A percentile compares a stretch with the other conserved stretches of the same genome.
Conservation (phyloP, 2,797 vertebrate genomes). For the Pipistrellus pipistrellus region DNA sequence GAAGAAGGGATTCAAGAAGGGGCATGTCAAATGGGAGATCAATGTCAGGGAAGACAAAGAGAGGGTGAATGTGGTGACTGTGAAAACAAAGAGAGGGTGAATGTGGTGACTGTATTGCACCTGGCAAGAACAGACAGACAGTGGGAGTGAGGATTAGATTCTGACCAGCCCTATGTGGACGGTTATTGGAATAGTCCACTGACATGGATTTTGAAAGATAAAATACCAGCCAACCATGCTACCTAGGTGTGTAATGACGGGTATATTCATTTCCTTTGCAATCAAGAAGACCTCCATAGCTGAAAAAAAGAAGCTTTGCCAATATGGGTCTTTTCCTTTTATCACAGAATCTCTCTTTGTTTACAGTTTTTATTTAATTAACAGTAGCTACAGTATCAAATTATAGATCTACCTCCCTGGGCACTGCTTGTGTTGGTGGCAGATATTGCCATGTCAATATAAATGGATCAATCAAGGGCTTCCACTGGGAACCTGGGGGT, state of each 20-base stretch:
- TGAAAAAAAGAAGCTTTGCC: neutral
- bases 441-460: slow-evolving; percentile 17
- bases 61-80: neutral
- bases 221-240: neutral
- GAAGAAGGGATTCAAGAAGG: neutral
- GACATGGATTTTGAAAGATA: neutral
- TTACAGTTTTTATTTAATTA: slow-evolving; percentile 77
- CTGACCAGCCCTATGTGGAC: neutral
- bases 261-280: neutral
- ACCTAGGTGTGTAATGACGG: neutral
- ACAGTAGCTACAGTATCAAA: slow-evolving; percentile 63
- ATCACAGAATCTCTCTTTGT: slow-evolving; percentile 68
- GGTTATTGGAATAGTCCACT: neutral
- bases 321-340: slow-evolving; percentile 62
- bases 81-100: neutral
- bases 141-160: neutral
- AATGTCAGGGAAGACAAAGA: neutral
- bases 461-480: neutral
- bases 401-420: slow-evolving; percentile 62
- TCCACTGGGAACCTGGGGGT: neutral
- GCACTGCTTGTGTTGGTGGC: neutral
- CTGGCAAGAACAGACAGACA: neutral
- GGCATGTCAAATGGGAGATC: neutral
- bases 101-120: neutral
- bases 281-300: neutral